phyloP scores from a whole-genome alignment of 1,140 invertebrate genomes.

The Armadillidium nasatum region DNA sequence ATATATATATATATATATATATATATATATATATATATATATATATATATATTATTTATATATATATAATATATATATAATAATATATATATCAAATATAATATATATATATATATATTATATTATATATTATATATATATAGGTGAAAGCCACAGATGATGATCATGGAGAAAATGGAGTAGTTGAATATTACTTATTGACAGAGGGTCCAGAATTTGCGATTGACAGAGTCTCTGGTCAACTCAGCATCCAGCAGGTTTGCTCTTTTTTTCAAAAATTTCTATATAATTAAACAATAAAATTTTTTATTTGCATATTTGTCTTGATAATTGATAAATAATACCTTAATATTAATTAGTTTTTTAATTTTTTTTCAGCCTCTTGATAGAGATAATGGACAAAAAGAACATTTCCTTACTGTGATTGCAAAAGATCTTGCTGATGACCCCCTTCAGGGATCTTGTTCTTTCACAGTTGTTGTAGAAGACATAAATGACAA shows the following conservation, averaged over 20 bases:
- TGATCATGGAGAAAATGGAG: slow-evolving; percentile 23
- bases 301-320: background rate
- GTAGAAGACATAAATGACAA: slow-evolving; percentile 31
- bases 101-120: too few relatives aligned
- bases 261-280: background rate
- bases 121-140: too few relatives aligned
- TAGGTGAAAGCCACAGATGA: slow-evolving; percentile 28
- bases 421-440: slow-evolving; percentile 24
- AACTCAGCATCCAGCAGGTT: slow-evolving; percentile 12
- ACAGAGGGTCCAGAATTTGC: slow-evolving; percentile 7
- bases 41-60: too few relatives aligned
- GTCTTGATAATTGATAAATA: slow-evolving; percentile 9
- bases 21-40: too few relatives aligned
- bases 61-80: too few relatives aligned
- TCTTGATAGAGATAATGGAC: slow-evolving; percentile 19
- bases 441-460: slow-evolving; percentile 17
- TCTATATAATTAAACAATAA: background rate
- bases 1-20: background rate
- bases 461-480: slow-evolving; percentile 28
- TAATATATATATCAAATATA: too few relatives aligned
- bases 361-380: background rate
- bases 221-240: slow-evolving; percentile 18
- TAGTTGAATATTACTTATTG: slow-evolving; percentile 21
- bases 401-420: slow-evolving; percentile 27
- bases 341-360: background rate